Conservation (phyloP, 1,140 invertebrate species). For the Ceratina calcarata region DNA sequence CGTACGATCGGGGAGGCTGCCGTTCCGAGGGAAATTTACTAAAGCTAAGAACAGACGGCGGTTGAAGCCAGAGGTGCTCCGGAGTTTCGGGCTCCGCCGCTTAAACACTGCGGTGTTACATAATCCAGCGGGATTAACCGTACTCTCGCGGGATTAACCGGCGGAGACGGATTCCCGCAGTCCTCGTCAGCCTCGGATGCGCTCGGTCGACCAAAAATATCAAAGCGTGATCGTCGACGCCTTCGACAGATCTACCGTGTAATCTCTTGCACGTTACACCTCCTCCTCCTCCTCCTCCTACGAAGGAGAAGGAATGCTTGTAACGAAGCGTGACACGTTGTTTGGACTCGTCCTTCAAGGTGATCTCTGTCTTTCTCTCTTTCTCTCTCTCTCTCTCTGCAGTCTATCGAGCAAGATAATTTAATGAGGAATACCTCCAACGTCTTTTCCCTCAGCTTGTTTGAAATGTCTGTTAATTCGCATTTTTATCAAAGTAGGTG, state of each 20-base stretch:
- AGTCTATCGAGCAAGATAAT: not conserved
- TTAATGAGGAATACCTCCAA: not conserved
- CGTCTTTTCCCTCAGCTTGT: too few species aligned
- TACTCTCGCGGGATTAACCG: slow-evolving; percentile 62
- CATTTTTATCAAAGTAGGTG: not conserved
- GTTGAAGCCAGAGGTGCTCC: slow-evolving; percentile 9
- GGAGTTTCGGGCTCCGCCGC: slow-evolving; percentile 53
- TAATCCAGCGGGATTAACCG: slow-evolving; percentile 64
- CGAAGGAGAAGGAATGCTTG: not conserved
- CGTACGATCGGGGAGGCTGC: not conserved
- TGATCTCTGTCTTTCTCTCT: too few species aligned
- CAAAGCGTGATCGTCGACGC: slow-evolving; percentile 47
- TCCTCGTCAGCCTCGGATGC: slow-evolving; percentile 31
- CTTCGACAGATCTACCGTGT: slow-evolving; percentile 37
- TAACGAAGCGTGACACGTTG: not conserved
- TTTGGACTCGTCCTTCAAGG: not conserved
- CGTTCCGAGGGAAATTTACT: slow-evolving; percentile 50
- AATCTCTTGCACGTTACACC: slow-evolving; percentile 24
- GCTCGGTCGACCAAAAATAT: slow-evolving; percentile 51
- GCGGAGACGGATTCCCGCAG: slow-evolving; percentile 58
- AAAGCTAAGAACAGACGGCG: slow-evolving; percentile 42
- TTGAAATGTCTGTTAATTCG: too few species aligned
- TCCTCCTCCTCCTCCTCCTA: not conserved
- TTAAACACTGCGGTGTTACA: slow-evolving; percentile 67
- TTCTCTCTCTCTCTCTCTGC: not conserved